These are phyloP conservation scores for Orgyia antiqua DNA, from an alignment of 2,888 invertebrate genomes.

Conservation along the genomic window DNA sequence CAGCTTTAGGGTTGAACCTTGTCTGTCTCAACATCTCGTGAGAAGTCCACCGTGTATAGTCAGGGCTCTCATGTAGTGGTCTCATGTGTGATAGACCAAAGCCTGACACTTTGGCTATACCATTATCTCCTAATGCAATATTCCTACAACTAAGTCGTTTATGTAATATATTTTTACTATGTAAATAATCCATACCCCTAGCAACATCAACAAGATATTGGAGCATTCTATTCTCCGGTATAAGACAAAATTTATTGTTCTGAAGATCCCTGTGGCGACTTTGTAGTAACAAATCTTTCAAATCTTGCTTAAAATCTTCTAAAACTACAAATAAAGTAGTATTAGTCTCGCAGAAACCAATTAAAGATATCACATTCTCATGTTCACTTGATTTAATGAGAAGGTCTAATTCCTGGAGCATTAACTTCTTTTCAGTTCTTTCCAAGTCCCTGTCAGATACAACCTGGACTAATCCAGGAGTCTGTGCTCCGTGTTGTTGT, in stretches of 20 bases:
- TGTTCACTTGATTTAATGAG: constrained; percentile 84
- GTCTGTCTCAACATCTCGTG: constrained; percentile 86
- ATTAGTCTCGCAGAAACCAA: constrained; percentile 88
- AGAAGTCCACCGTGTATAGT: constrained; percentile 88
- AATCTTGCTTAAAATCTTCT: constrained; percentile 81
- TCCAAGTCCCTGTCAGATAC: constrained; percentile 78
- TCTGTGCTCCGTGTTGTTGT: constrained; percentile 77
- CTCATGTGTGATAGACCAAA: constrained; percentile 85
- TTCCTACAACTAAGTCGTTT: constrained; percentile 85
- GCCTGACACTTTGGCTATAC: constrained; percentile 84
- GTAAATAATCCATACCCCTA: constrained; percentile 84
- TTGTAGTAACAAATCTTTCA: constrained; percentile 84
- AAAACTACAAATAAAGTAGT: constrained; percentile 86
- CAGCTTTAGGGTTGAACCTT: constrained; percentile 83
- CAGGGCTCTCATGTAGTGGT: constrained; percentile 80
- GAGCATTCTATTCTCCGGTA: constrained; percentile 80
- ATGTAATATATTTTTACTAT: constrained; percentile 83
- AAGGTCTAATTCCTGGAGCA: constrained; percentile 84
- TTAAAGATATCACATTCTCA: constrained; percentile 83
- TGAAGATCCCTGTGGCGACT: constrained; percentile 73
- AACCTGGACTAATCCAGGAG: constrained; percentile 80
- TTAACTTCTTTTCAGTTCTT: constrained; percentile 70
- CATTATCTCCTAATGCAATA: constrained; percentile 81
- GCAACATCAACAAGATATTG: constrained; percentile 83
- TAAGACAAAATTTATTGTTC: constrained; percentile 76